Percentiles rank a stretch among this genome's conserved stretches.
phyloP scores from a whole-genome alignment of 2,113 vertebrate species.

The Nestor notabilis region DNA sequence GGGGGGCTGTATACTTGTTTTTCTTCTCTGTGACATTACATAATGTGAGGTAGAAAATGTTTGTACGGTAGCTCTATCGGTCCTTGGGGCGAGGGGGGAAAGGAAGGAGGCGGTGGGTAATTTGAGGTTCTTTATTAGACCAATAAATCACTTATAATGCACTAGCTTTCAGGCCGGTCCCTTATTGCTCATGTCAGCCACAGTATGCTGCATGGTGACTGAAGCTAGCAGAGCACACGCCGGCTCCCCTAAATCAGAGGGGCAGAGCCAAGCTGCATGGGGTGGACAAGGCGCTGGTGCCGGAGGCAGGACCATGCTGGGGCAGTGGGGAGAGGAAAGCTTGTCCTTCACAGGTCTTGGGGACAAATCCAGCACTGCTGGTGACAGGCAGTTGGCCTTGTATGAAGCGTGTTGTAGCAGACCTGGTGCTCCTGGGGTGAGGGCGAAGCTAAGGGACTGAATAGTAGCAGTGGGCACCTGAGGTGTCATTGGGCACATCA shows the following conservation, averaged over 20 bases:
- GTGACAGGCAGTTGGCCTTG: neutral
- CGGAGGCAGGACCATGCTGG: neutral
- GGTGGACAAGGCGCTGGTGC: fast-evolving
- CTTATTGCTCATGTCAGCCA: conserved; percentile 53
- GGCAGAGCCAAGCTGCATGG: neutral
- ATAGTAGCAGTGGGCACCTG: neutral
- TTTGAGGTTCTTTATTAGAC: conserved; percentile 74
- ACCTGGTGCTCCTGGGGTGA: neutral
- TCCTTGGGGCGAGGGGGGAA: conserved; percentile 58
- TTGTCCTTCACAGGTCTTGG: neutral
- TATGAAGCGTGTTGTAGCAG: neutral
- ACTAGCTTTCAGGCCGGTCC: conserved; percentile 38
- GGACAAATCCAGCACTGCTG: neutral
- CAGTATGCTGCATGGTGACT: neutral
- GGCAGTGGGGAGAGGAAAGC: fast-evolving
- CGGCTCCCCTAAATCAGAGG: neutral
- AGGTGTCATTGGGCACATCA: neutral
- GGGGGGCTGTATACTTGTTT: conserved; percentile 55
- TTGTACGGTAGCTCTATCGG: conserved; percentile 60
- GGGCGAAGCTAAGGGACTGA: neutral
- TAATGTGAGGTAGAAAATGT: conserved; percentile 68
- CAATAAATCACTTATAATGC: conserved; percentile 74
- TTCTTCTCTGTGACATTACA: conserved; percentile 66
- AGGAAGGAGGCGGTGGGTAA: conserved; percentile 55
- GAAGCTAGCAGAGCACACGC: neutral